These are phyloP conservation scores for Entomyzon cyanotis DNA, from an alignment of 2,113 vertebrate species.

Conservation along the genomic window DNA sequence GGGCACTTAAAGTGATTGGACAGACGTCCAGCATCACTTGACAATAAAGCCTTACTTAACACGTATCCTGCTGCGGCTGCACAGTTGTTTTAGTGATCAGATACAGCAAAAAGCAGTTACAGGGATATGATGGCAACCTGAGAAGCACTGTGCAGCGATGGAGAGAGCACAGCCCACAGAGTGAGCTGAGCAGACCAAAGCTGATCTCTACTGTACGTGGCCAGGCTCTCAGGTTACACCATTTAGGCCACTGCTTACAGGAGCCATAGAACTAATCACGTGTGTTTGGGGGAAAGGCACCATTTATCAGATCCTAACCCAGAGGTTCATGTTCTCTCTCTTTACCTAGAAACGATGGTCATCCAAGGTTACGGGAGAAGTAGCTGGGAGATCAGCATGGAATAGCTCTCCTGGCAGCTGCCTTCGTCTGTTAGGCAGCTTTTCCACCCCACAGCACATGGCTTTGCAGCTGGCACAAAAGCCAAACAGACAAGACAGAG, in stretches of 20 bases:
- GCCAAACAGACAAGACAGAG: background rate
- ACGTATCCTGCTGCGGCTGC: background rate
- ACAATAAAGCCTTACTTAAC: background rate
- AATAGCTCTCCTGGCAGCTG: constrained; percentile 63
- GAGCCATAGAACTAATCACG: background rate
- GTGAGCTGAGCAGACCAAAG: background rate
- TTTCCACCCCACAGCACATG: constrained; percentile 48
- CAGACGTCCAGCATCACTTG: background rate
- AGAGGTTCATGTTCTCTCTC: constrained; percentile 61
- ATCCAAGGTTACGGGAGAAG: constrained; percentile 64
- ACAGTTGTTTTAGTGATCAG: background rate
- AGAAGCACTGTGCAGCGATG: background rate
- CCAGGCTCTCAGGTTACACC: background rate
- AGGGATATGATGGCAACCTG: background rate
- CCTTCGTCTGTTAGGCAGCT: constrained; percentile 62
- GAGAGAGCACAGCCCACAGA: background rate
- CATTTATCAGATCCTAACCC: constrained; percentile 48
- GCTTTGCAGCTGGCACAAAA: constrained; percentile 27
- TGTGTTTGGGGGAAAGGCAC: background rate
- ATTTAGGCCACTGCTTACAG: background rate
- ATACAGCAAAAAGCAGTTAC: background rate
- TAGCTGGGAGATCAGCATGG: constrained; percentile 48
- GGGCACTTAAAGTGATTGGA: background rate
- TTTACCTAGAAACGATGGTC: constrained; percentile 76
- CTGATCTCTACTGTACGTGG: background rate